These are phyloP conservation scores for Martes martes DNA, from an alignment of 2,113 vertebrate genomes.

Conservation along the genomic window DNA sequence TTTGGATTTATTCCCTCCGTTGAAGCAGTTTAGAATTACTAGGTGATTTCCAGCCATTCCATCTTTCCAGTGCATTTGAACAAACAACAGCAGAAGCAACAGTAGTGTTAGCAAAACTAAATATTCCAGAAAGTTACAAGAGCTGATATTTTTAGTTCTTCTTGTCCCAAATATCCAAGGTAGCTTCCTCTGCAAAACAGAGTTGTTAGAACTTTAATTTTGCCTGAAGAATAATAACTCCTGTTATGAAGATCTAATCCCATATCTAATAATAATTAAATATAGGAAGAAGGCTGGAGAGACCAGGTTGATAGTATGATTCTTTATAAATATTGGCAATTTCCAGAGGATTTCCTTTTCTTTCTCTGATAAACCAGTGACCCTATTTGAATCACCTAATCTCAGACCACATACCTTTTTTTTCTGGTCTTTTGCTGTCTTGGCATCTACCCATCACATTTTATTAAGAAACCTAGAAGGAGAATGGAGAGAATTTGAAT, in stretches of 20 bases:
- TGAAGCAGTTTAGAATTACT: neutral
- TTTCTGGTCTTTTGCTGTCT: neutral
- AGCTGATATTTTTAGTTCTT: neutral
- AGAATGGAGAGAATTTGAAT: neutral
- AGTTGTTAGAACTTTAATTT: conserved; percentile 1
- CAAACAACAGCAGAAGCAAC: neutral
- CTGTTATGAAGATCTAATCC: neutral
- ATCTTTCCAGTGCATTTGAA: neutral
- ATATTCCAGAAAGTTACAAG: neutral
- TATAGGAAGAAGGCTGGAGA: neutral
- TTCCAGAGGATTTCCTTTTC: neutral
- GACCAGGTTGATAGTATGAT: neutral
- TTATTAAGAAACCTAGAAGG: neutral
- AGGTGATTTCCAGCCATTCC: neutral
- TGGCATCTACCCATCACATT: neutral
- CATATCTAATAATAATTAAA: neutral
- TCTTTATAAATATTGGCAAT: neutral
- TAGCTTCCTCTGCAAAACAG: neutral
- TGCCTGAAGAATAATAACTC: neutral
- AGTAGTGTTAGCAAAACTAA: neutral
- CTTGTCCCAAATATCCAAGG: neutral
- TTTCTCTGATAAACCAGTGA: neutral
- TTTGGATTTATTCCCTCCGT: neutral
- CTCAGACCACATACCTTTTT: neutral
- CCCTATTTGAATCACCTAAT: neutral